Evolutionary conservation across 1,140 invertebrate species (phyloP).

Genomic region (Drosophila navojoa): DNA sequence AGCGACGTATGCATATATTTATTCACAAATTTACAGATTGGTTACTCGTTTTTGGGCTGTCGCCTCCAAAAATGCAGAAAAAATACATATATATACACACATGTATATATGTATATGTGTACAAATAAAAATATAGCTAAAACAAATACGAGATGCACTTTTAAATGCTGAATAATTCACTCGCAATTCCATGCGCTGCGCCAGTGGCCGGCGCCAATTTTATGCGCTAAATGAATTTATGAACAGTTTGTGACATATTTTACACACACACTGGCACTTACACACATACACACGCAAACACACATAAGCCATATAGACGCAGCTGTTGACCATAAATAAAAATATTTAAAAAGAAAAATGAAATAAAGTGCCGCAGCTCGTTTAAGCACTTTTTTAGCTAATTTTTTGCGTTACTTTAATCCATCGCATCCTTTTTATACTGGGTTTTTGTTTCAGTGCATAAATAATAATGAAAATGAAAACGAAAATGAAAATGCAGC

Average conservation of each 20-base stretch:
- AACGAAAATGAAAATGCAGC: conserved; percentile 22
- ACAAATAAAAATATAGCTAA: conserved; percentile 3
- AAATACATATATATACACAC: too few species aligned
- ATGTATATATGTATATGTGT: too few species aligned
- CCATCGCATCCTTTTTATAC: too few species aligned
- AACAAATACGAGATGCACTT: conserved; percentile 55
- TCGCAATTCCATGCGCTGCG: conserved; percentile 42
- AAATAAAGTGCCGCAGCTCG: conserved; percentile 13
- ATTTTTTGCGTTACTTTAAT: conserved; percentile 32
- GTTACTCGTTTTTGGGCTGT: conserved; percentile 42
- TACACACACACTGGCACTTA: conserved; percentile 2
- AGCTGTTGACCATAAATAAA: conserved; percentile 18
- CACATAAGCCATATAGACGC: conserved; percentile 12
- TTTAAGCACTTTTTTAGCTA: conserved; percentile 39
- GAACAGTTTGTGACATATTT: conserved; percentile 67
- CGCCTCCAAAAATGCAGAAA: conserved; percentile 11
- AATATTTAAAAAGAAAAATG: not conserved
- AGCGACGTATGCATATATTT: conserved; percentile 8
- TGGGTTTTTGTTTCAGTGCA: not conserved
- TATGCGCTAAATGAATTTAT: conserved; percentile 63
- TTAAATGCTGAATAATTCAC: conserved; percentile 66
- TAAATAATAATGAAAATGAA: conserved; percentile 34
- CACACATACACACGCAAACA: not conserved
- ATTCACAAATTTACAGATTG: conserved; percentile 33
- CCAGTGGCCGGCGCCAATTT: conserved; percentile 45